Evolutionary conservation across 2,888 invertebrate species (phyloP), one percentile per base, ranked within the genome.

Genomic region (Drosophila barbarae): DNA sequence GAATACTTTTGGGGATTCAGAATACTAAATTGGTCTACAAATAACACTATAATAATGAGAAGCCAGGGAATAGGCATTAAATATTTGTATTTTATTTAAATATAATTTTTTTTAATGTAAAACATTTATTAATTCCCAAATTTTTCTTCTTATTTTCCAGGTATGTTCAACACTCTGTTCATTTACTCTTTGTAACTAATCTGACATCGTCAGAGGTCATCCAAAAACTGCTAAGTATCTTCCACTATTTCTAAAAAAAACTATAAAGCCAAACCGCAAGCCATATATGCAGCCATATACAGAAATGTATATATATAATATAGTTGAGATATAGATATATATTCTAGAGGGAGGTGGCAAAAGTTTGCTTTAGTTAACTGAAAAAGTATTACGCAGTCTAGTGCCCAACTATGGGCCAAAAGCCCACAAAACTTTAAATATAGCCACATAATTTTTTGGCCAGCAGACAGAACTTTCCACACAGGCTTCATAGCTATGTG

Each of bases 371-470:
- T 79, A 84, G 83, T 80, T 84, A 80, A 80, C 79, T 84, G 85
- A 80, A 80, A 84, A 79, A 78, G 79, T 79, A 79, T 79, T 84
- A 82, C 64, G 69, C 66, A 69, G 70, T 56, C 80, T 41, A 47
- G 54, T 66, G 66, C 54, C 71, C 73, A 47, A 73, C 64, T 57
- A 49, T 28, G 42, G 61, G 46, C 69, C 66, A 36, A 34, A 58
- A 69, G 42, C 53, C 57, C 34, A 21, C 56, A 47, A 44, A 84
- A 80, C 79, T 80, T 80, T 80, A 80, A 80, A 82, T 82, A 84
- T 68, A 82, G 55, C 83, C 79, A 84, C 79, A 80, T 82, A 72
- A 84, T 84, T 82, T 80, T 84, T 80, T 79, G 74, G 85, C 69
- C 79, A 82, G 65, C 63, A 69, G 81, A 73, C 66, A 69, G 84